Conservation (phyloP, 2,888 invertebrate genomes). For the Ecliptopera silaceata region DNA sequence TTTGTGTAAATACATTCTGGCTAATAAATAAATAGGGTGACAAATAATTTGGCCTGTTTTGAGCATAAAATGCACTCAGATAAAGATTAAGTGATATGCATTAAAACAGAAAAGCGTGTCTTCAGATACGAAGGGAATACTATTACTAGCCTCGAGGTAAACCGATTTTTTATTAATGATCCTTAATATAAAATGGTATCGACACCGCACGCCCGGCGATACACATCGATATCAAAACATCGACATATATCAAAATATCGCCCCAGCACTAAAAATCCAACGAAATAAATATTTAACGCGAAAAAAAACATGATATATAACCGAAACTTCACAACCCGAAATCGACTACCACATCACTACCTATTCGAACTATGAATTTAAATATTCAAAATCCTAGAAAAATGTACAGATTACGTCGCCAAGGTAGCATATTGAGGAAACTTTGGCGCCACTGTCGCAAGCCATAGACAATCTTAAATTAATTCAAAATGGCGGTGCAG, state of each 20-base stretch:
- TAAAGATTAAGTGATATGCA: slow-evolving; percentile 46
- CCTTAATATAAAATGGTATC: slow-evolving; percentile 75
- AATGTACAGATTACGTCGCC: slow-evolving; percentile 1
- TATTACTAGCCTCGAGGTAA: slow-evolving; percentile 63
- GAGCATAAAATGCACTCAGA: slow-evolving; percentile 51
- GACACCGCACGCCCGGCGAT: slow-evolving; percentile 43
- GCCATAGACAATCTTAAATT: slow-evolving; percentile 1
- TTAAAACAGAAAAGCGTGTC: slow-evolving; percentile 40
- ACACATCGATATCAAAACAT: slow-evolving; percentile 28
- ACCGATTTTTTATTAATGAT: slow-evolving; percentile 60
- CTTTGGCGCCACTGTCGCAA: slow-evolving; percentile 10
- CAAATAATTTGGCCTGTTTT: slow-evolving; percentile 54
- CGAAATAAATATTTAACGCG: slow-evolving; percentile 20
- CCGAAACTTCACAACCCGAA: slow-evolving; percentile 35
- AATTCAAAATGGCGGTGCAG: slow-evolving; percentile 6
- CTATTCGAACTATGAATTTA: slow-evolving; percentile 11
- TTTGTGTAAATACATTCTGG: slow-evolving; percentile 32
- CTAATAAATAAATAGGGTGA: slow-evolving; percentile 41
- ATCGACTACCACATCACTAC: slow-evolving; percentile 30
- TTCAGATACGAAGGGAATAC: slow-evolving; percentile 44
- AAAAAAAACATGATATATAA: slow-evolving; percentile 19
- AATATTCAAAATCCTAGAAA: neutral
- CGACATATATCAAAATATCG: too few relatives aligned
- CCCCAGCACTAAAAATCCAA: slow-evolving; percentile 25
- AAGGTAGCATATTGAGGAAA: neutral